Evolutionary conservation across 1,140 invertebrate species (phyloP).

Genomic region (Zaprionus ornatus): DNA sequence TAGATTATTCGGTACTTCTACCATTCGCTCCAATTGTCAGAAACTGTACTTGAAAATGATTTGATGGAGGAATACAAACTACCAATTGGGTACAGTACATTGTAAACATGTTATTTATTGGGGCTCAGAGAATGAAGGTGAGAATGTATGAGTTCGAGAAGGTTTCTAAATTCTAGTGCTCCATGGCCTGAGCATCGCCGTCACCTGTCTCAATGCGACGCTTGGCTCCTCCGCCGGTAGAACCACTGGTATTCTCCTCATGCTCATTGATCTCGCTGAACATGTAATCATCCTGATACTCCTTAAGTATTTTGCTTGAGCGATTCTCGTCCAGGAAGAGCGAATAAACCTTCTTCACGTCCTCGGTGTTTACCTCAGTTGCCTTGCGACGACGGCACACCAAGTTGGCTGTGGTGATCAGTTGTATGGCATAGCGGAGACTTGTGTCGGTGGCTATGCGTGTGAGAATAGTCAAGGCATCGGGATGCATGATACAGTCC

Average conservation of each 20-base stretch:
- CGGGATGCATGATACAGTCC: constrained; percentile 96
- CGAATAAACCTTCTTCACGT: constrained; percentile 97
- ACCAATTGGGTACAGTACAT: constrained; percentile 24
- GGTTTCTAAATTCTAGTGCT: constrained; percentile 55
- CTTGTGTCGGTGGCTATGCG: constrained; percentile 97
- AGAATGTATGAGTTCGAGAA: constrained; percentile 50
- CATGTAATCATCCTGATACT: constrained; percentile 98
- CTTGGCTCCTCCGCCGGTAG: constrained; percentile 51
- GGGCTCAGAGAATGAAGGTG: constrained; percentile 34
- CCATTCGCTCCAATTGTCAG: not conserved
- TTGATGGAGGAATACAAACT: not conserved
- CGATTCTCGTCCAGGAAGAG: constrained; percentile 97
- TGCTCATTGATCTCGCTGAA: constrained; percentile 88
- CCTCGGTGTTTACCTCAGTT: constrained; percentile 93
- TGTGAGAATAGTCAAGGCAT: constrained; percentile 96
- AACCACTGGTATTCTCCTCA: constrained; percentile 57
- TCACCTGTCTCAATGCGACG: constrained; percentile 61
- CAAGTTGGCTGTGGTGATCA: constrained; percentile 97
- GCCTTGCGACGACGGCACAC: constrained; percentile 93
- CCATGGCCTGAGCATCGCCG: constrained; percentile 75
- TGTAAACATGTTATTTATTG: constrained; percentile 64
- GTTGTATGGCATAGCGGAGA: constrained; percentile 98
- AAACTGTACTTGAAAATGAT: not conserved
- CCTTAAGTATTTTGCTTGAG: constrained; percentile 96
- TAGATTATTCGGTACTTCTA: not conserved